Percentiles rank a stretch among this genome's conserved stretches.
Conservation (phyloP, 1,140 invertebrate genomes). For the Papilio xuthus region DNA sequence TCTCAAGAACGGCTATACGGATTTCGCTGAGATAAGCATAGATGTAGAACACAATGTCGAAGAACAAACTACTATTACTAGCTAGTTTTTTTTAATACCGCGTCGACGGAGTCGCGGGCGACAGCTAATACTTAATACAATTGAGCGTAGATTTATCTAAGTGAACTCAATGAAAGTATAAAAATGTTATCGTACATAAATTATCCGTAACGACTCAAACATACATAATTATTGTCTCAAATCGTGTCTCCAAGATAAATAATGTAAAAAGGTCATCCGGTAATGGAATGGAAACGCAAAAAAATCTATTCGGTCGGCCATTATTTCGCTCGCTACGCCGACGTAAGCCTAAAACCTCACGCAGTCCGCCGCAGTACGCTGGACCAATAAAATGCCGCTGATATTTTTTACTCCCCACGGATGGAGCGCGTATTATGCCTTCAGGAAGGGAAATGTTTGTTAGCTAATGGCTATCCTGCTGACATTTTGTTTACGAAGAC, state of each 20-base stretch:
- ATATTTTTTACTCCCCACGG: constrained; percentile 31
- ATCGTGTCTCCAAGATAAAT: constrained; percentile 41
- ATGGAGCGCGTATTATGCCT: constrained; percentile 26
- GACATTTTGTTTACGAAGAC: constrained; percentile 23
- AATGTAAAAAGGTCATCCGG: constrained; percentile 39
- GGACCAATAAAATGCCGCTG: constrained; percentile 26
- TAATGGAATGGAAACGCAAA: constrained; percentile 46
- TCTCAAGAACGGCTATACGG: too few species aligned
- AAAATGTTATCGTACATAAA: background rate
- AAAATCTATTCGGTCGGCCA: constrained; percentile 44
- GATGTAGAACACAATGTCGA: too few species aligned
- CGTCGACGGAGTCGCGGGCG: too few species aligned
- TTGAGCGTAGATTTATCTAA: too few species aligned
- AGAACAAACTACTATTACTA: too few species aligned
- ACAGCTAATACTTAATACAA: too few species aligned
- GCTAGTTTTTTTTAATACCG: too few species aligned
- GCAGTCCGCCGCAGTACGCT: constrained; percentile 25
- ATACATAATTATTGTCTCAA: constrained; percentile 26
- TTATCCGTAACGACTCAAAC: background rate
- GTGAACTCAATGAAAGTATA: too few species aligned
- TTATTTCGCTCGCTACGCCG: constrained; percentile 47
- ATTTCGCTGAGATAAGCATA: too few species aligned
- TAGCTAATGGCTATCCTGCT: constrained; percentile 21
- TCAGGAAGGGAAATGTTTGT: constrained; percentile 29
- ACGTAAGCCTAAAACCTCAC: constrained; percentile 48